Evolutionary conservation across 2,888 invertebrate species (phyloP).

Genomic region (Amiota communis): DNA sequence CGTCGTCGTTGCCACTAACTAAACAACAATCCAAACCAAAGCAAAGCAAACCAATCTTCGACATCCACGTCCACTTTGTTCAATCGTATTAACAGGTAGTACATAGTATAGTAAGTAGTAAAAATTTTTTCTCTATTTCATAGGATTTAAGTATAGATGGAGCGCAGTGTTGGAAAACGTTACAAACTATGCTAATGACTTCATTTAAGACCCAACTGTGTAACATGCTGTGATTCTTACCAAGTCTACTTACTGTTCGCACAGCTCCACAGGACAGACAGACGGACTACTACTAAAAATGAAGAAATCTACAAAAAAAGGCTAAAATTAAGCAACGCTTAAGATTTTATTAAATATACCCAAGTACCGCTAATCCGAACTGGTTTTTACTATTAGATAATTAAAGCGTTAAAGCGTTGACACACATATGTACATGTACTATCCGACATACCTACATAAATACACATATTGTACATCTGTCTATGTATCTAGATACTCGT

Average conservation of each 20-base stretch:
- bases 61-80: not conserved
- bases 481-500: not conserved
- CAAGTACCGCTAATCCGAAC: constrained; percentile 34
- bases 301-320: not conserved
- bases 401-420: constrained; percentile 17
- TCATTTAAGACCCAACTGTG: constrained; percentile 25
- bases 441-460: not conserved
- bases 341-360: constrained; percentile 29
- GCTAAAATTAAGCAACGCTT: constrained; percentile 20
- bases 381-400: constrained; percentile 29
- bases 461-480: not conserved
- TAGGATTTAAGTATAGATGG: not conserved
- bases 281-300: not conserved
- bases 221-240: not conserved
- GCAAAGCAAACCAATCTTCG: too few species aligned
- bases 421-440: constrained; percentile 3
- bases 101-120: not conserved
- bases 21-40: too few species aligned
- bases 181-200: constrained; percentile 31
- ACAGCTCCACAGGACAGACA: not conserved
- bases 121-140: not conserved
- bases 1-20: too few species aligned
- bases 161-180: constrained; percentile 12
- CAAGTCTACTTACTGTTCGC: not conserved
- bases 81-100: not conserved